Evolutionary conservation across 2,113 vertebrate genomes (phyloP), one percentile per base, ranked within the genome.

Genomic region (Gasterosteus nipponicus): DNA sequence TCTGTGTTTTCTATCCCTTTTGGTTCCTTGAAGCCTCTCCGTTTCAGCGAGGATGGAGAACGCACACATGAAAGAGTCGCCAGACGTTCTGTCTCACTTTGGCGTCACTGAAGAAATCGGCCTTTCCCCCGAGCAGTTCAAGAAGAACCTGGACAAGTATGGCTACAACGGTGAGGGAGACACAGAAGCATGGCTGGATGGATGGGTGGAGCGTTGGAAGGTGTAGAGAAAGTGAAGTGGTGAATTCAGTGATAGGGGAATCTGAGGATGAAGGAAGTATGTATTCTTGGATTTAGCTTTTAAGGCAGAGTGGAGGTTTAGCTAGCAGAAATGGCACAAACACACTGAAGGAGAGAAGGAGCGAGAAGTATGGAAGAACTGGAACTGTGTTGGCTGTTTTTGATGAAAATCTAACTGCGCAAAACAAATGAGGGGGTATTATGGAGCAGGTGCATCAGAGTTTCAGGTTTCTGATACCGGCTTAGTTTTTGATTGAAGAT

Each of bases 161-260:
- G 96, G 96, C 92, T 94, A 65, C 89, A 98, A 98, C 35, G 96
- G 96, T 98, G 90, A 96, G 96, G 87, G 70, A 58, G 61, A 73
- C 31, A 41, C 6, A 39, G 26, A 63, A 62, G 58, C 10, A 29
- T 56, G 53, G 53, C 26, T 61, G 62, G 59, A 14, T 53, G 29
- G 56, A 61, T 60, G 63, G 66, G 44, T 75, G 18, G 65, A 77
- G 60, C 63, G 10, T n/a, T 62, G 38, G 26, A 49, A 46, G 42
- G 41, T 65, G 46, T 49, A 49, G 22, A 49, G 46, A 60, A 69
- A 63, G 57, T 68, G 59, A 47, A 59, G 49, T 14, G 2, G 49
- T 57, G 51, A 63, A 64, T n/a, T n/a, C 29, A 62, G 22, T 49
- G 46, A 56, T n/a, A 73, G 70, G 58, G 41, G 38, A 78, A 31